Base-by-base conservation (phyloP, 2,888 invertebrate genomes). In the Psylliodes chrysocephalus region DNA sequence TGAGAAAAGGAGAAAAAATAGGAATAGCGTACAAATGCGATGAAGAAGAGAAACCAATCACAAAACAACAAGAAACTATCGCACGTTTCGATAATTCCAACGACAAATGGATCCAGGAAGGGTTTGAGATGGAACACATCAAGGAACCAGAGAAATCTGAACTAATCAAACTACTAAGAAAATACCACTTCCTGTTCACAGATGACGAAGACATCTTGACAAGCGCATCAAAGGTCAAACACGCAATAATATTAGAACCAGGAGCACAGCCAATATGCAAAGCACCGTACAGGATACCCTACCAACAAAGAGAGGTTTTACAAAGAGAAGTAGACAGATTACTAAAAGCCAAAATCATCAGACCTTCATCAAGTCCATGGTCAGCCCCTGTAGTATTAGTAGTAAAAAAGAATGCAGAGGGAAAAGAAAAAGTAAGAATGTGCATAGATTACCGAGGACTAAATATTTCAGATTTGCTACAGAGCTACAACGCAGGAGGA, bases 361-460 rank as follows among this genome's bases (percentile, higher is more conserved):
- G 59, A 25, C 61, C 62, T 8, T 62, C 65, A 25, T 57, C 22
- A 17, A 62, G 65, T 19, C 65, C 65, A 30, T 66, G 59, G 56
- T 61, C 60, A 25, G 60, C 64, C 19, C 64, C 64, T 8, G 64
- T 61, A 4, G 64, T 64, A 6, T 22, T 66, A 30, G 59, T 66
- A n/a, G 53, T 62, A 0, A 62, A 66, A 33, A 52, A n/a, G 14
- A 22, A 46, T n/a, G 46, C 66, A 18, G 52, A 52, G 12, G 66
- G 66, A 42, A 42, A 42, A 22, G 63, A 66, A 42, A 66, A 66
- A 54, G 47, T 66, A 3, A 18, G 52, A 14, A 62, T 63, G 66
- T 63, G 63, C 46, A 63, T 66, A 10, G 63, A 66, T 28, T 63
- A 63, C 12, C 51, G 60, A 30, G 60, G 53, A n/a, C 33, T 62